Base-by-base conservation (phyloP, 1,140 invertebrate genomes). In the Drosophila bocqueti region DNA sequence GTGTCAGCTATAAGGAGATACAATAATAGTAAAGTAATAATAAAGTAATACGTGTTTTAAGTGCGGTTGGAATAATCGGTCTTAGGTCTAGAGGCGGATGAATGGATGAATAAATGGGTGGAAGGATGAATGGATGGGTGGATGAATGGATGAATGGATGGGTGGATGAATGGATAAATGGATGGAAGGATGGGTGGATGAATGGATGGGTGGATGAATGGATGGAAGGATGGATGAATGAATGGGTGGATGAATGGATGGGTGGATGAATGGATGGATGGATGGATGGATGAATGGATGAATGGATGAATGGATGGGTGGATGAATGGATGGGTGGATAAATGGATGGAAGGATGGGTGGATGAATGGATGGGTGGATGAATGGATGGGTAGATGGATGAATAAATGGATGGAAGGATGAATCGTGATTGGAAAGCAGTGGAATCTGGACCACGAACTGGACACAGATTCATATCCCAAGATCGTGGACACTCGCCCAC, bases 1-100 rank as follows among this genome's bases (percentile, higher is more conserved):
- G 64, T 85, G 72, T 77, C 62, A 73, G 77, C 82, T 83, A 85
- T 67, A 84, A 85, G 57, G 46, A 50, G 68, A 72, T 68, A 76
- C 46, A 85, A 69, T 71, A 80, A 34, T 74, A 74, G 58, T 85
- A 62, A 63, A 49, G 62, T 85, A 65, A 63, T 54, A 74, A 52
- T 65, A 72, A 57, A 54, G 50, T 54, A 54, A 36, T 36, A 54
- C 50, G 50, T 54, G 50, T 54, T 54, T 7, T 42, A 64, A 64
- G 58, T 55, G 69, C 69, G n/a, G 13, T 43, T n/a, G 11, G 11
- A 26, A 26, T 66, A 67, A 16, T 65, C 9, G 24, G 7, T 68
- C 49, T 71, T 71, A 71, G 0, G 8, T 16, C 42, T 55, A 55
- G 11, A 38, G 36, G 34, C 11, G 34, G 11, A 40, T 21, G 24